Evolutionary conservation across 2,113 vertebrate genomes (phyloP).

Genomic region (Xiphophorus maculatus): DNA sequence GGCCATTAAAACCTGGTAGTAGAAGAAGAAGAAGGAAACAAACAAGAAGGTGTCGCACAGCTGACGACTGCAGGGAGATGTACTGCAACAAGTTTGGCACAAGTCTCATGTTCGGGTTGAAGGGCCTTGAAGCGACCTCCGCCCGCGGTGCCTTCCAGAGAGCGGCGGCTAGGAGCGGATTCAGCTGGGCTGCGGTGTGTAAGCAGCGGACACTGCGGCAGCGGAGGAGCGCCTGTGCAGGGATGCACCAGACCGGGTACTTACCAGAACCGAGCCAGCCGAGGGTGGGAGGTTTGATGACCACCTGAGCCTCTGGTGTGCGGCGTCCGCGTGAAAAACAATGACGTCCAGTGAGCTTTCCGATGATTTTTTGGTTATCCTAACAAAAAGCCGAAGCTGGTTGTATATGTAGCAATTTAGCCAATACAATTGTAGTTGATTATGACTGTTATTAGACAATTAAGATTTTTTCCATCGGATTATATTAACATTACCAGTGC

Average conservation of each 20-base stretch:
- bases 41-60: neutral
- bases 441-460: too few species aligned
- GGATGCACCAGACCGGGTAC: neutral
- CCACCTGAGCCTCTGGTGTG: too few species aligned
- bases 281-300: neutral
- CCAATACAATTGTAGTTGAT: too few species aligned
- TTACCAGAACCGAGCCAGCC: neutral
- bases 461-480: too few species aligned
- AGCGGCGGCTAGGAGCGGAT: slow-evolving; percentile 5
- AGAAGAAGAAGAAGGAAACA: slow-evolving; percentile 2
- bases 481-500: too few species aligned
- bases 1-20: too few species aligned
- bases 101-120: slow-evolving; percentile 41
- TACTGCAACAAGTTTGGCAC: slow-evolving; percentile 26
- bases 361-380: too few species aligned
- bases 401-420: too few species aligned
- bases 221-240: slow-evolving; percentile 39
- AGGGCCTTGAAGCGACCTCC: neutral
- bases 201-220: slow-evolving; percentile 45
- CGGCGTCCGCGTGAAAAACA: too few species aligned
- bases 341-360: too few species aligned
- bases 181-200: slow-evolving; percentile 57
- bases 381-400: too few species aligned
- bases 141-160: neutral
- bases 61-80: slow-evolving; percentile 33